Percentiles rank a stretch among this genome's conserved stretches.
Conservation (phyloP, 2,888 invertebrate species). For the Bembecia ichneumoniformis region DNA sequence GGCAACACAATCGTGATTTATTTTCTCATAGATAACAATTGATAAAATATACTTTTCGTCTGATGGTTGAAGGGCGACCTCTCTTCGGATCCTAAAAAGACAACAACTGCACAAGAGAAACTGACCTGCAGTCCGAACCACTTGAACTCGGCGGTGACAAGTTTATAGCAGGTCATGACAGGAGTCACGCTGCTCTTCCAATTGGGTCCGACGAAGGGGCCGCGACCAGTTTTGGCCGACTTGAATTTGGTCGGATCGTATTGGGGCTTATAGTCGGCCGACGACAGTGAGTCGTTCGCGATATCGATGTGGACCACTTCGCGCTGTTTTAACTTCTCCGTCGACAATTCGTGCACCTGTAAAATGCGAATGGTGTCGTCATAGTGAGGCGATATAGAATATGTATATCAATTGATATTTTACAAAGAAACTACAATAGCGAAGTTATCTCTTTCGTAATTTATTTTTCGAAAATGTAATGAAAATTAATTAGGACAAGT, state of each 20-base stretch:
- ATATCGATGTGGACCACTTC: conserved; percentile 96
- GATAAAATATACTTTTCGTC: too few species aligned
- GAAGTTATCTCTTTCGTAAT: too few species aligned
- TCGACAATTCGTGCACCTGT: conserved; percentile 92
- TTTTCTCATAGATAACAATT: too few species aligned
- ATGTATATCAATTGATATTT: too few species aligned
- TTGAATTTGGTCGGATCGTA: conserved; percentile 80
- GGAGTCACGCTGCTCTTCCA: conserved; percentile 87
- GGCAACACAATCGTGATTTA: too few species aligned
- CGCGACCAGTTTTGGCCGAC: conserved; percentile 93
- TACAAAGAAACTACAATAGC: too few species aligned
- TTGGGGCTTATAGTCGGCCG: conserved; percentile 88
- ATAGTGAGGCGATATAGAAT: too few species aligned
- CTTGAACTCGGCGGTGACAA: conserved; percentile 97
- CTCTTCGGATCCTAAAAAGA: too few species aligned
- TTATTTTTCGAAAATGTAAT: too few species aligned
- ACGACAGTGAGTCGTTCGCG: conserved; percentile 87
- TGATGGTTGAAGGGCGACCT: too few species aligned
- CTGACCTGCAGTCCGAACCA: conserved; percentile 93
- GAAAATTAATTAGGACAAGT: too few species aligned
- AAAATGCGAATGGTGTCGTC: conserved; percentile 8
- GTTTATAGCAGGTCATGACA: conserved; percentile 98
- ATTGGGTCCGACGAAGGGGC: conserved; percentile 84
- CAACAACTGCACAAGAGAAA: neutral
- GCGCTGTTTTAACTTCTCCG: conserved; percentile 89